Evolutionary conservation across 37 sponge, comb jelly and placozoan species (phyloP).

Genomic region (Theonella swinhoei): DNA sequence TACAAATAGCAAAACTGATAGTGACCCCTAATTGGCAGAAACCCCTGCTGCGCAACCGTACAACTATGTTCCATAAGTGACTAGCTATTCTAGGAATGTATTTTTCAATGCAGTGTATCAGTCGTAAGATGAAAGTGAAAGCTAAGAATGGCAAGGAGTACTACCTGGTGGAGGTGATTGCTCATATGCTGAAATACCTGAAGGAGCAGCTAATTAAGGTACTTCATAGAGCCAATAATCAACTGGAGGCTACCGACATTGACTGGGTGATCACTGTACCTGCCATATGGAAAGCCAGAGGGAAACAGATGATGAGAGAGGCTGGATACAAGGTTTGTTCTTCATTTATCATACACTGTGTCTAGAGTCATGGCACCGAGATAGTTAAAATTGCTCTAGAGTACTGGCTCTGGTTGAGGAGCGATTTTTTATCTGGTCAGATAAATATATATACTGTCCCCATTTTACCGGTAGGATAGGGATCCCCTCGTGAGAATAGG

Average conservation of each 20-base stretch:
- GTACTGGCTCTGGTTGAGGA: no score
- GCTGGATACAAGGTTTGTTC: slow-evolving; percentile 16
- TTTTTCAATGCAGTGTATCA: neutral
- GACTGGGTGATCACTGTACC: slow-evolving; percentile 23
- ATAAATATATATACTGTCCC: no score
- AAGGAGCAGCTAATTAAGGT: slow-evolving; percentile 3
- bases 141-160: slow-evolving; percentile 3
- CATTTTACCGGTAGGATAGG: no score
- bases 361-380: no score
- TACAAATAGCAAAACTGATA: no score
- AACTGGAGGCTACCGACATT: slow-evolving; percentile 9
- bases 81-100: neutral
- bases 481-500: no score
- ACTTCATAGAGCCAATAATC: neutral
- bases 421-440: no score
- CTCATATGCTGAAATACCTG: neutral
- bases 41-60: no score
- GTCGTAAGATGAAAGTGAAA: neutral
- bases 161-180: slow-evolving; percentile 23
- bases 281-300: neutral
- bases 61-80: no score
- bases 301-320: slow-evolving; percentile 16
- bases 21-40: no score
- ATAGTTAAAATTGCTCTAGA: no score
- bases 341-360: no score